These are phyloP conservation scores for Megaceryle alcyon DNA, from an alignment of 2,797 vertebrate species.

Conservation along the genomic window DNA sequence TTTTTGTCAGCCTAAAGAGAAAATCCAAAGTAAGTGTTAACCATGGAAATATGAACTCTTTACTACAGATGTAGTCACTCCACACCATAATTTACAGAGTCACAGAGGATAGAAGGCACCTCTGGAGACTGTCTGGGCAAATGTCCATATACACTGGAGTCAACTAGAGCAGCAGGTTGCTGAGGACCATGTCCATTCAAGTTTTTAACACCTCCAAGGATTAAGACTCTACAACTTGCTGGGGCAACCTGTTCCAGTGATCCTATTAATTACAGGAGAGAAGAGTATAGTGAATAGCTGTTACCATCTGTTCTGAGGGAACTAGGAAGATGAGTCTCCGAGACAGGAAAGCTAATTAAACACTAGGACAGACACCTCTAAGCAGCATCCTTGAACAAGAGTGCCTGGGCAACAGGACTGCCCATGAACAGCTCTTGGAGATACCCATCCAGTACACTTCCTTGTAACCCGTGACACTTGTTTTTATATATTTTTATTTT, in stretches of 20 bases:
- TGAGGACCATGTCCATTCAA: background rate
- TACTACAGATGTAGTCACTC: background rate
- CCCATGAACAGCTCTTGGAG: background rate
- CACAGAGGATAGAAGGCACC: background rate
- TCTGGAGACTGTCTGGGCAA: background rate
- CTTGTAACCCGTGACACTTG: background rate
- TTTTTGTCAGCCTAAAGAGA: background rate
- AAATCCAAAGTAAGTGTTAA: background rate
- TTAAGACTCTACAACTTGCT: background rate
- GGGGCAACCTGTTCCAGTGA: background rate
- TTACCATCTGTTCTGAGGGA: background rate
- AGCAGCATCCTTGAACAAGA: background rate
- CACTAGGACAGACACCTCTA: background rate
- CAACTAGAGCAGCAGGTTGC: background rate
- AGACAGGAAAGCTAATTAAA: background rate
- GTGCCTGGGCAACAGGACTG: background rate
- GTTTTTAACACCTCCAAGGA: background rate
- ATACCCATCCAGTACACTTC: background rate
- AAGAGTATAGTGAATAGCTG: background rate
- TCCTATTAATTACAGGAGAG: background rate
- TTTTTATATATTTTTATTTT: background rate
- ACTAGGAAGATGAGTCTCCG: background rate
- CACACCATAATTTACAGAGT: background rate
- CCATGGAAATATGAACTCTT: background rate
- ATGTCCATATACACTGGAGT: background rate